Evolutionary conservation across 37 sponge, comb jelly and placozoan genomes (phyloP).

Genomic region (Tethya wilhelma): DNA sequence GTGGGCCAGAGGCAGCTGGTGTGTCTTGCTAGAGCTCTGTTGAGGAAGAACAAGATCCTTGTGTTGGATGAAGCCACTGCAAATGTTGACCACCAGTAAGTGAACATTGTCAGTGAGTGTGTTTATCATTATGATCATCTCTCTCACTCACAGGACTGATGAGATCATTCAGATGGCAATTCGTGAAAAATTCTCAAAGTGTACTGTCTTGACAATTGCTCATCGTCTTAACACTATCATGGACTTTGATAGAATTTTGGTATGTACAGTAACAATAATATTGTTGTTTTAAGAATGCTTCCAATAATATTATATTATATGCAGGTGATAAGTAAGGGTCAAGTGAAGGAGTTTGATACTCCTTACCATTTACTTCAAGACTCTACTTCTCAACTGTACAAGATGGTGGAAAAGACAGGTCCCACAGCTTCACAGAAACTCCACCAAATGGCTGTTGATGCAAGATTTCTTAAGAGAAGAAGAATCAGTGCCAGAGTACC

Average conservation of each 20-base stretch:
- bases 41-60: constrained; percentile 79
- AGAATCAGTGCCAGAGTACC: no score
- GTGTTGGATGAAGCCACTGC: constrained; percentile 93
- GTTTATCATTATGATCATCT: not conserved
- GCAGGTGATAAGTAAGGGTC: constrained; percentile 56
- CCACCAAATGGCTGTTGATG: constrained; percentile 49
- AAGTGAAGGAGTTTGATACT: constrained; percentile 55
- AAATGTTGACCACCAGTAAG: constrained; percentile 81
- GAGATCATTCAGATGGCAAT: constrained; percentile 84
- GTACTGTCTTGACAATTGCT: constrained; percentile 91
- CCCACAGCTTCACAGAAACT: constrained; percentile 35
- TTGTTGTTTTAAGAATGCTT: not conserved
- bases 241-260: constrained; percentile 86
- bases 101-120: no score
- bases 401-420: constrained; percentile 61
- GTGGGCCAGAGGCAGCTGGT: constrained; percentile 89
- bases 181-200: constrained; percentile 70
- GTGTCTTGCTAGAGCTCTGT: constrained; percentile 84
- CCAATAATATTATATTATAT: no score
- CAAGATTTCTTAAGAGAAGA: no score
- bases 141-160: constrained; percentile 76
- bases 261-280: no score
- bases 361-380: constrained; percentile 48
- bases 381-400: constrained; percentile 31
- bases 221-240: constrained; percentile 95